These are phyloP conservation scores for Strigamia transsilvanica DNA, from an alignment of 2,888 invertebrate genomes.

Conservation along the genomic window DNA sequence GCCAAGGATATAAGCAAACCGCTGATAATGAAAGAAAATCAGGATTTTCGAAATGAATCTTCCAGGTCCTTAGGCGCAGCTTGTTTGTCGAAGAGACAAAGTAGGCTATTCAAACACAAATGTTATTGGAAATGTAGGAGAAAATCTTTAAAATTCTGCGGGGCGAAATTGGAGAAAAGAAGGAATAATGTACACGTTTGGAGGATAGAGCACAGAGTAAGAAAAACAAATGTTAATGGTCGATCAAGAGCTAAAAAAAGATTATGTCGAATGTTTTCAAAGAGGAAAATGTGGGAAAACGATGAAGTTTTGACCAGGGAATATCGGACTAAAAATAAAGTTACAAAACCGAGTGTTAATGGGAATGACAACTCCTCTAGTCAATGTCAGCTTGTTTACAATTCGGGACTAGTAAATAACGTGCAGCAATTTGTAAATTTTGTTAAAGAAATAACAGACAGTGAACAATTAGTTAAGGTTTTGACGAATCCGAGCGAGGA, in stretches of 20 bases:
- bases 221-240: constrained; percentile 18
- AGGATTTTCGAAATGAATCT: not conserved
- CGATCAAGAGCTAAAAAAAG: not conserved
- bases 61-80: not conserved
- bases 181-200: not conserved
- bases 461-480: constrained; percentile 35
- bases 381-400: not conserved
- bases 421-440: constrained; percentile 51
- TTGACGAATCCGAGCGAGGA: constrained; percentile 25
- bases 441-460: constrained; percentile 53
- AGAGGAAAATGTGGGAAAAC: not conserved
- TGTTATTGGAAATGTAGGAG: not conserved
- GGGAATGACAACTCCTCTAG: constrained; percentile 18
- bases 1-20: not conserved
- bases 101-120: not conserved
- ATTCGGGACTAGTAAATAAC: constrained; percentile 9
- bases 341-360: not conserved
- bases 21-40: not conserved
- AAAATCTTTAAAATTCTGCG: not conserved
- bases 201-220: not conserved
- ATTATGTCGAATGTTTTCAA: not conserved
- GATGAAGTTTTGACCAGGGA: not conserved
- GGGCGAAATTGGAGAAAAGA: not conserved
- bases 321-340: constrained; percentile 37
- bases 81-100: not conserved